Base-by-base conservation (phyloP, 2,797 vertebrate species). In the Echeneis naucrates region DNA sequence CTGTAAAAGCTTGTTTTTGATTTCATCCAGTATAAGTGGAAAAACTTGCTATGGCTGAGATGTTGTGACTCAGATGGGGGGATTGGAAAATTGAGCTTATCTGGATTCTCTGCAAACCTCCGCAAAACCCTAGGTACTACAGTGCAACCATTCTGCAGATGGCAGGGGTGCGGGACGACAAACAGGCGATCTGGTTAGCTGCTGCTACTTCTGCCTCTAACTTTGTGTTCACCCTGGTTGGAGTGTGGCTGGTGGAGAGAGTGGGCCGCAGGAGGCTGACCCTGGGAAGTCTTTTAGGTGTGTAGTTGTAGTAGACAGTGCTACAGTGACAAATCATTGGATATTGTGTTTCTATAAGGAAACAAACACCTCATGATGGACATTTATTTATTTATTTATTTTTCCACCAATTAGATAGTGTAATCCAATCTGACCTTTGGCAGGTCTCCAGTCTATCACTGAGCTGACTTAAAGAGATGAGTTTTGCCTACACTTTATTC, bases 101-200 rank as follows among this genome's bases (percentile, higher is more conserved):
- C 14, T 23, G 3, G 8, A 7, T 53, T 14, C 2, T 57, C 52
- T 7, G 19, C 56, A 12, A 60, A 27, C 30, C 38, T 58, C n/a
- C n/a, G n/a, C n/a, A n/a, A n/a, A n/a, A n/a, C n/a, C n/a, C 3
- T 24, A 99, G 98, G 98, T 99, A 99, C 88, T 99, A 99, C 92
- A 99, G 97, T 30, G 98, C 98, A n/a, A 99, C 98, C 74, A 99
- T 99, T 81, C 93, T 99, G 84, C 98, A 99, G 94, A 99, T 99
- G 98, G 95, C 96, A 0, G 98, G 98, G 17, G 96, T 99, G 53
- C 94, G 95, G 68, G 95, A 99, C 0, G 96, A 96, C 48, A 96
- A 92, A 60, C 93, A 94, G 33, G 97, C 98, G 0, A 99, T 99
- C 88, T 99, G 98, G 98, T 92, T 99, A 84, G 91, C 98, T 1